These are phyloP conservation scores for Drosophila ohnishii DNA, from an alignment of 1,140 invertebrate genomes.

Conservation along the genomic window DNA sequence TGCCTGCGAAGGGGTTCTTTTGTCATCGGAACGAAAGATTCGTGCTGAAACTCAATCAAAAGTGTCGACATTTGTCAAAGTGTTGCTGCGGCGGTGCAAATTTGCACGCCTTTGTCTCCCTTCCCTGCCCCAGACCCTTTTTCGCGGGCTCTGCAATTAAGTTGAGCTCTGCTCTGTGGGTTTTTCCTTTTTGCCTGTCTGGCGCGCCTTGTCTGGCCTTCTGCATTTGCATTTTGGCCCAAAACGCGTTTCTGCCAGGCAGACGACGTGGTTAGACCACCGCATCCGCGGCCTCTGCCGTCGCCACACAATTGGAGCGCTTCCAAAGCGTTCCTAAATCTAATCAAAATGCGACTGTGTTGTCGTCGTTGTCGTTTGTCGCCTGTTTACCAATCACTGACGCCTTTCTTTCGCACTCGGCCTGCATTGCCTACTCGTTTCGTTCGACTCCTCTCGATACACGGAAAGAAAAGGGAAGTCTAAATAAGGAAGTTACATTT, in stretches of 20 bases:
- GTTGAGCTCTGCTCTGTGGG: conserved; percentile 65
- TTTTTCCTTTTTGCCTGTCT: conserved; percentile 69
- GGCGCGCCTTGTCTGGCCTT: conserved; percentile 65
- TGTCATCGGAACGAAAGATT: conserved; percentile 55
- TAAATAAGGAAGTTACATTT: not conserved
- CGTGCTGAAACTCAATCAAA: conserved; percentile 78
- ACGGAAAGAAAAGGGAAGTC: not conserved
- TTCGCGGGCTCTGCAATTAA: conserved; percentile 61
- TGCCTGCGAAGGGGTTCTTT: conserved; percentile 45
- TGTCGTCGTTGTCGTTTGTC: conserved; percentile 48
- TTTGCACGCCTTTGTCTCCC: not conserved
- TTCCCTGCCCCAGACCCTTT: not conserved
- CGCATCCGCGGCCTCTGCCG: conserved; percentile 33
- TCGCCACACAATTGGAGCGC: conserved; percentile 66
- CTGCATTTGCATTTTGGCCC: conserved; percentile 62
- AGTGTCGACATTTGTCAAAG: conserved; percentile 72
- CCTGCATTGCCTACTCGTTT: conserved; percentile 22
- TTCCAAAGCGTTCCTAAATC: conserved; percentile 70
- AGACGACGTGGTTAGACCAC: conserved; percentile 65
- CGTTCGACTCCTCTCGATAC: not conserved
- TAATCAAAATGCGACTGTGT: conserved; percentile 75
- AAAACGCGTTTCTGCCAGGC: conserved; percentile 65
- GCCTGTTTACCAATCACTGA: conserved; percentile 56
- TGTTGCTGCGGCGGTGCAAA: not conserved
- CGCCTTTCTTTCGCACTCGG: conserved; percentile 67